Base-by-base conservation (phyloP, 2,888 invertebrate genomes). In the Meteorus colon region DNA sequence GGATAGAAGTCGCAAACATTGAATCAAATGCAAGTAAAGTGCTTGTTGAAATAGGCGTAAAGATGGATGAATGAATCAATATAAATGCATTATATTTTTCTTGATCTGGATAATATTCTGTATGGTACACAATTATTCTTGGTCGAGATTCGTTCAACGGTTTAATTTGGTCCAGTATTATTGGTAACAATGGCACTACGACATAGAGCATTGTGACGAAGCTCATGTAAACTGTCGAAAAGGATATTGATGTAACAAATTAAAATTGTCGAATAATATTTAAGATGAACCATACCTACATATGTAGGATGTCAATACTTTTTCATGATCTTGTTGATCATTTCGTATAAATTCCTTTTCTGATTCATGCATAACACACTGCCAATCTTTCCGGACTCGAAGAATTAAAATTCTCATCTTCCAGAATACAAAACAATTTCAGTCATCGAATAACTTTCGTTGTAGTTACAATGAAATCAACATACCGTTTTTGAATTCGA, bases 51-150 rank as follows among this genome's bases (percentile, higher is more conserved):
- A 70, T 34, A 14, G 70, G 63, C 3, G 48, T 73, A 16, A 73
- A 37, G 10, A 69, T 19, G 41, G 34, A 73, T 6, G 62, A 37
- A 55, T 76, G 76, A 27, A 73, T 24, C 2, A 63, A 37, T 12
- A 76, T n/a, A 14, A 41, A 37, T 2, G 62, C 48, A 14, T 27
- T 48, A 69, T 76, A 48, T 19, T 76, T 73, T 4, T 63, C 51
- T 6, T 37, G 31, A 48, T 76, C 69, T 1, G 73, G n/a, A 31
- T 73, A 76, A 31, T 68, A 76, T 60, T 76, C 76, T 0, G 67
- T 55, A 6, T 55, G 72, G 37, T 73, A 76, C 0, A 68, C n/a
- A 3, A 45, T 3, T 5, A 76, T 8, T 41, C 16, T 37, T 12
- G 72, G 76, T 6, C 76, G 60, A 37, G 68, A 34, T 10, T 62